Evolutionary conservation across 2,797 vertebrate genomes (phyloP).

Genomic region (Melanotaenia trifasciata): DNA sequence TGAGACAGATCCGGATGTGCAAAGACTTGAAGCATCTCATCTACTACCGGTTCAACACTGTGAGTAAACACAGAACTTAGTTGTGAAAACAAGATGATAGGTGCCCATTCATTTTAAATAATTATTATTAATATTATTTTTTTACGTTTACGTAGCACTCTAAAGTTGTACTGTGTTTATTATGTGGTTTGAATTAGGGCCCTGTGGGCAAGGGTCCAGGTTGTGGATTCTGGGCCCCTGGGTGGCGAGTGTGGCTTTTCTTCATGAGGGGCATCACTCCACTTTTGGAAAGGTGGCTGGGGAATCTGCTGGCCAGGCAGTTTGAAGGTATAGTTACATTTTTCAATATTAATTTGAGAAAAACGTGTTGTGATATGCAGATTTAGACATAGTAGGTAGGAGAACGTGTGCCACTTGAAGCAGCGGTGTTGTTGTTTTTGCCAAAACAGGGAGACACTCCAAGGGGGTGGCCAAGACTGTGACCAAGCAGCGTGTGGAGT

Average conservation of each 20-base stretch:
- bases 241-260: constrained; percentile 99
- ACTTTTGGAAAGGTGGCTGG: constrained; percentile 96
- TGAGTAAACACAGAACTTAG: constrained; percentile 71
- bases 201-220: constrained; percentile 98
- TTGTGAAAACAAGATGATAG: neutral
- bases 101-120: neutral
- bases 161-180: neutral
- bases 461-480: constrained; percentile 99
- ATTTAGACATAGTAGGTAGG: neutral
- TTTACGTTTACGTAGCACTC: too few species aligned
- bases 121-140: too few species aligned
- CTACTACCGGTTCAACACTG: constrained; percentile 99
- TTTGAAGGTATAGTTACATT: constrained; percentile 89
- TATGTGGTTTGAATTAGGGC: constrained; percentile 82
- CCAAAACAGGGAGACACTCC: constrained; percentile 92
- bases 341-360: neutral
- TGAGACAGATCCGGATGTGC: constrained; percentile 99
- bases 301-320: constrained; percentile 97
- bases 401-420: neutral
- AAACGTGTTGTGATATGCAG: neutral
- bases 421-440: neutral
- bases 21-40: constrained; percentile 99
- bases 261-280: constrained; percentile 99
- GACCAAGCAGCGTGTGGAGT: constrained; percentile 98
- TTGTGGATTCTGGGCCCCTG: constrained; percentile 98